A percentile compares a stretch with the other conserved stretches of the same genome.
Conservation (phyloP, 2,113 vertebrate genomes). For the Microcebus ravelobensis region DNA sequence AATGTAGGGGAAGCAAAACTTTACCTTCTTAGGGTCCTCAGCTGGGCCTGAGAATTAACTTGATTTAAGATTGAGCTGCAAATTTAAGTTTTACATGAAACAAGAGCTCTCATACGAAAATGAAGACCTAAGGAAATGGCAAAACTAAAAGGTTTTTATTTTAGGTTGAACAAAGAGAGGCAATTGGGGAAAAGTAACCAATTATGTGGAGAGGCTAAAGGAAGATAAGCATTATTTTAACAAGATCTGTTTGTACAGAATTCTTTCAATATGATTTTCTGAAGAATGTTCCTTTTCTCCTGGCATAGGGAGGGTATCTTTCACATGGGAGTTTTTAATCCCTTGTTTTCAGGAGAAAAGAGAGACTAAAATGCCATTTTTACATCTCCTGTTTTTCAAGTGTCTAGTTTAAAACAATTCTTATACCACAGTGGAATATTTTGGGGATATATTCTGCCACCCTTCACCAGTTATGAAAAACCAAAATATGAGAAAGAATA, state of each 20-base stretch:
- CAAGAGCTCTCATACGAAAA: too few species aligned
- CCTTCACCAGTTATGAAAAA: background rate
- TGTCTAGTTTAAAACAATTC: background rate
- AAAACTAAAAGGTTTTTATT: background rate
- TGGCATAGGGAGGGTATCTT: background rate
- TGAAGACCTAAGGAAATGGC: background rate
- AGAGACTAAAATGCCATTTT: background rate
- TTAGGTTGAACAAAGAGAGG: background rate
- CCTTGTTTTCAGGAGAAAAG: background rate
- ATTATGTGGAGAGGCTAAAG: background rate
- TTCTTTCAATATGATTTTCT: background rate
- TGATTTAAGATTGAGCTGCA: background rate
- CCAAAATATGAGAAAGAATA: background rate
- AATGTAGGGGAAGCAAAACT: background rate
- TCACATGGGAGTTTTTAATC: background rate
- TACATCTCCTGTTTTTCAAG: background rate
- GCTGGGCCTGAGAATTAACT: background rate
- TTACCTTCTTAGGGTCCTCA: background rate
- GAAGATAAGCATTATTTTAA: background rate
- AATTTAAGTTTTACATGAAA: background rate
- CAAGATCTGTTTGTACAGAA: background rate
- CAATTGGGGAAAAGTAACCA: background rate
- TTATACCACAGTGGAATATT: background rate
- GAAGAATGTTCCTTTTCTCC: background rate
- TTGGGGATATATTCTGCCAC: background rate